A percentile compares a stretch with the other conserved stretches of the same genome.
Evolutionary conservation across 2,888 invertebrate genomes (phyloP).

Genomic region (Aphidius colemani): DNA sequence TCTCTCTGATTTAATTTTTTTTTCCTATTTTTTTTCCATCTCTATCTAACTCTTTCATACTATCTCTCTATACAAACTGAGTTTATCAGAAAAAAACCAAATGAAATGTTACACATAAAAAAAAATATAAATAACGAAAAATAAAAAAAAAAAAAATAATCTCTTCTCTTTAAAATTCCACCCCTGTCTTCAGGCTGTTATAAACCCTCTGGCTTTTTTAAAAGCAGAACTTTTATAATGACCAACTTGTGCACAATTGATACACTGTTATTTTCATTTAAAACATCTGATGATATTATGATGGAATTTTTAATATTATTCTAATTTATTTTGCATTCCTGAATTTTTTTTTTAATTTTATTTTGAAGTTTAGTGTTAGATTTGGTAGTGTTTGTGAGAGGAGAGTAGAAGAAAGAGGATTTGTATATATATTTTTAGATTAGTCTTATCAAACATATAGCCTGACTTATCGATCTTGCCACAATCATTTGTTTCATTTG

Average conservation of each 20-base stretch:
- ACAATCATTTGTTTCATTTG: conserved; percentile 14
- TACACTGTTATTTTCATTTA: not conserved
- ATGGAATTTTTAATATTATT: not conserved
- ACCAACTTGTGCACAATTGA: conserved; percentile 45
- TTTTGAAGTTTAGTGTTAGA: too few species aligned
- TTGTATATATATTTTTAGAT: not conserved
- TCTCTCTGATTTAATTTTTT: conserved; percentile 17
- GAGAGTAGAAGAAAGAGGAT: too few species aligned
- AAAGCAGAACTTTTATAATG: conserved; percentile 59
- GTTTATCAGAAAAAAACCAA: too few species aligned
- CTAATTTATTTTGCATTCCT: not conserved
- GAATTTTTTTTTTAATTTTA: not conserved
- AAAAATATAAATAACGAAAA: too few species aligned
- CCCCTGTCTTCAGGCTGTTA: conserved; percentile 48
- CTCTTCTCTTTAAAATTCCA: not conserved
- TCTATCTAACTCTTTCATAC: not conserved
- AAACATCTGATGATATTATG: not conserved
- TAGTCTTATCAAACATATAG: conserved; percentile 13
- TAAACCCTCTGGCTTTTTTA: conserved; percentile 61
- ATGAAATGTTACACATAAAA: too few species aligned
- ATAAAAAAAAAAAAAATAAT: too few species aligned
- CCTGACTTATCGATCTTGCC: conserved; percentile 22
- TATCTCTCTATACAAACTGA: too few species aligned
- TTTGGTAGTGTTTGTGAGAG: too few species aligned
- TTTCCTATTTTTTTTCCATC: conserved; percentile 5